Conservation (phyloP, 2,888 invertebrate genomes). For the Frankliniella intonsa region DNA sequence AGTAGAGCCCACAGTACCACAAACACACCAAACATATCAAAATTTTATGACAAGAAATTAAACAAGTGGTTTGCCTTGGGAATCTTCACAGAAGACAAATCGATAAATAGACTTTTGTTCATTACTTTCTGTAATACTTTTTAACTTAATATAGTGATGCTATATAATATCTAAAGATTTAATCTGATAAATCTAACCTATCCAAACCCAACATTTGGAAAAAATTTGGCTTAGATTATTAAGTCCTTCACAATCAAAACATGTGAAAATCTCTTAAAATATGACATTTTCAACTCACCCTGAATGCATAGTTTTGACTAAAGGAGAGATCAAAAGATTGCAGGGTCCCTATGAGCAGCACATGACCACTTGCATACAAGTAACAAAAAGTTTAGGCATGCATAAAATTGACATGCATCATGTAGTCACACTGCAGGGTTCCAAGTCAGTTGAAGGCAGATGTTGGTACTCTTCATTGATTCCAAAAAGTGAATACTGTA, state of each 20-base stretch:
- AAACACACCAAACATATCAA: background rate
- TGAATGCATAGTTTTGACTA: conserved; percentile 25
- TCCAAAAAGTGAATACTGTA: too few species aligned
- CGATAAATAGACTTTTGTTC: conserved; percentile 20
- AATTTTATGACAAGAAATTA: background rate
- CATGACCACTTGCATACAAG: conserved; percentile 14
- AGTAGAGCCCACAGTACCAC: background rate
- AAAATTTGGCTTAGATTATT: conserved; percentile 15
- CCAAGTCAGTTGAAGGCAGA: too few species aligned
- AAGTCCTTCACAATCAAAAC: conserved; percentile 5
- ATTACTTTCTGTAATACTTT: background rate
- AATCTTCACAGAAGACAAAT: conserved; percentile 23
- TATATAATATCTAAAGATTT: conserved; percentile 21
- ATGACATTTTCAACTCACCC: conserved; percentile 25
- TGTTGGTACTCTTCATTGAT: too few species aligned
- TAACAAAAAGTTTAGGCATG: conserved; percentile 1
- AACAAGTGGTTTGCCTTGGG: background rate
- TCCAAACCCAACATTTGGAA: conserved; percentile 6
- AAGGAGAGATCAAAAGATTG: conserved; percentile 26
- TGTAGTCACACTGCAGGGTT: background rate
- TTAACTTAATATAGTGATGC: conserved; percentile 2
- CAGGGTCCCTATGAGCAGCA: conserved; percentile 25
- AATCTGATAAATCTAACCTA: conserved; percentile 11
- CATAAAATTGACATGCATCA: background rate
- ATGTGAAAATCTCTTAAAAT: conserved; percentile 25